Base-by-base conservation (phyloP, 2,888 invertebrate genomes). In the Phortica okadai region DNA sequence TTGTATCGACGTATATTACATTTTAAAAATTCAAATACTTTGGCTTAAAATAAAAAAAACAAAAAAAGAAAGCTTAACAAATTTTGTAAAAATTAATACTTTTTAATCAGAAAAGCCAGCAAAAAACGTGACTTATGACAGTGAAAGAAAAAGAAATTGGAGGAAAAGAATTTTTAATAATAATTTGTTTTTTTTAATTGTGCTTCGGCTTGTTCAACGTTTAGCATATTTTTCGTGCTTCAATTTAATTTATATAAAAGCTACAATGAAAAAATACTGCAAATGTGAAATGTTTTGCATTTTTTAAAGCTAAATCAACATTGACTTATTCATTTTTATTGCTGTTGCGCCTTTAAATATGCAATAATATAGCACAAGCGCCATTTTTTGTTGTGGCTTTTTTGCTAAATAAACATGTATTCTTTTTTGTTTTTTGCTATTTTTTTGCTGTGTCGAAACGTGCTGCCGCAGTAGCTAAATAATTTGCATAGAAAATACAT, bases 401-500 rank as follows among this genome's bases (percentile, higher is more conserved):
- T 33, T 33, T 33, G 33, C 33, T 33, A 33, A 33, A 33, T 33
- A 33, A 33, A 33, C 33, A 33, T 33, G 4, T 33, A 33, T 33
- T 33, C 2, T 10, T 44, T 50, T 21, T 44, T 59, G 44, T 73
- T 73, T 54, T 64, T 77, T 66, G 74, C 76, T 67, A 42, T 75
- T 72, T 25, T 54, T 21, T 6, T 42, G 21, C 16, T 56, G 25
- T 14, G 14, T 25, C 10, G 6, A n/a, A 41, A 64, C 74, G 62
- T 64, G 64, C 58, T 74, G 74, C 67, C 66, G 58, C 58, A 44
- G 62, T 44, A 69, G 2, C n/a, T 45, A 69, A 42, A 45, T 69
- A 76, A 85, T 83, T 84, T 84, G 79, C 81, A 83, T 87, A 81
- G 74, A 78, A 84, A 21, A 81, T 79, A 77, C 79, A 84, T 84